Conservation (phyloP, 2,797 vertebrate genomes). For the Acridotheres tristis region DNA sequence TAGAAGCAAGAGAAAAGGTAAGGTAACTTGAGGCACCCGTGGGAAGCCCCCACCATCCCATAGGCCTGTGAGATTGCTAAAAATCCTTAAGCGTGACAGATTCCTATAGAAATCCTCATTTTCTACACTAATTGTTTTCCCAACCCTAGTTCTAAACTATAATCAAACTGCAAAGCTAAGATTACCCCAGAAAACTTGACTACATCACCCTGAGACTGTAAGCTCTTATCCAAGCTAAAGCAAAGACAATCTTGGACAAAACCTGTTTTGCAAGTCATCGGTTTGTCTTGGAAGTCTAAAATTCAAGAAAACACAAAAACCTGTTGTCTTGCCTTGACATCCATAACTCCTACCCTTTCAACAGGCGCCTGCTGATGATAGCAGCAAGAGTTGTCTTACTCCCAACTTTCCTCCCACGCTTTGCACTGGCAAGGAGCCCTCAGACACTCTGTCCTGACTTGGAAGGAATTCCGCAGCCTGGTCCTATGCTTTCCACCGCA, state of each 20-base stretch:
- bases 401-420: background rate
- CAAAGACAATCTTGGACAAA: background rate
- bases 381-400: background rate
- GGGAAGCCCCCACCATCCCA: background rate
- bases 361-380: background rate
- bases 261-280: background rate
- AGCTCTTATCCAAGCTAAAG: background rate
- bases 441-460: background rate
- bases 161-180: background rate
- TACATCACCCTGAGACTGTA: background rate
- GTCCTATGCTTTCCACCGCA: background rate
- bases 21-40: background rate
- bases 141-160: background rate
- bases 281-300: background rate
- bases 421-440: constrained; percentile 29
- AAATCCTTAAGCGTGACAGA: background rate
- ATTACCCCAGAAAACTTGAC: background rate
- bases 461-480: background rate
- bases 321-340: background rate
- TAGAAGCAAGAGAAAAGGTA: background rate
- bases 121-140: background rate
- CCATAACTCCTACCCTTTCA: background rate
- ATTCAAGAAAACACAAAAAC: background rate
- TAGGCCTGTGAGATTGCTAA: background rate
- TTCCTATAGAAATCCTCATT: background rate